Base-by-base conservation (phyloP, 2,113 vertebrate genomes). In the Indri indri region DNA sequence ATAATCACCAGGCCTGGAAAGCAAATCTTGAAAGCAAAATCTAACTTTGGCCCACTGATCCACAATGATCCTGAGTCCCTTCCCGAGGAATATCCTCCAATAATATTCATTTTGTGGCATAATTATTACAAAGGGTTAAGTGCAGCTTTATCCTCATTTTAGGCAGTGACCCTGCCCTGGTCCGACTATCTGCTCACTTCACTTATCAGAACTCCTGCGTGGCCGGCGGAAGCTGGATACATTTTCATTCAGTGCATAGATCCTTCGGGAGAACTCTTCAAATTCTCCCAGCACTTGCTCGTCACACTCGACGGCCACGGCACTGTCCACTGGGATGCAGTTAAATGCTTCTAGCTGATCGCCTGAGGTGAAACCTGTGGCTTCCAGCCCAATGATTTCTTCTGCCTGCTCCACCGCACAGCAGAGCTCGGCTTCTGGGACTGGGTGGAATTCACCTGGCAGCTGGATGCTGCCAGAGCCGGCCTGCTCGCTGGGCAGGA, bases 211-310 rank as follows among this genome's bases (percentile, higher is more conserved):
- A 95, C 99, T 99, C 97, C 99, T 99, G 76, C 99, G 99, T 0
- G 99, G 99, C 25, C 99, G 98, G 65, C 99, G 99, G 98, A 99
- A 99, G 98, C 99, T 99, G 97, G 99, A 99, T 97, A 99, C 98
- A 76, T 99, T 99, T 97, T 99, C 99, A 0, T 99, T 99, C 93
- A 99, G 99, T 97, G 99, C 99, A 82, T 99, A 99, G 98, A 99
- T 99, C 98, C 99, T 99, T 37, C 99, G 99, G 30, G 99, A 99
- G 98, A 99, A 99, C 98, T 99, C 99, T 97, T 99, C 99, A 5
- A 99, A 99, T 96, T 99, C 99, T 0, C 99, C 99, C 73, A 99
- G 99, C 50, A 99, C 99, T 97, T 99, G 99, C 23, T 99, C 99
- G 0, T 99, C 99, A 5, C 99, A 99, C 96, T 99, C 99, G 93